A percentile compares a stretch with the other conserved stretches of the same genome.
These are phyloP conservation scores for Lophochroa leadbeateri DNA, from an alignment of 2,113 vertebrate genomes.

Conservation along the genomic window DNA sequence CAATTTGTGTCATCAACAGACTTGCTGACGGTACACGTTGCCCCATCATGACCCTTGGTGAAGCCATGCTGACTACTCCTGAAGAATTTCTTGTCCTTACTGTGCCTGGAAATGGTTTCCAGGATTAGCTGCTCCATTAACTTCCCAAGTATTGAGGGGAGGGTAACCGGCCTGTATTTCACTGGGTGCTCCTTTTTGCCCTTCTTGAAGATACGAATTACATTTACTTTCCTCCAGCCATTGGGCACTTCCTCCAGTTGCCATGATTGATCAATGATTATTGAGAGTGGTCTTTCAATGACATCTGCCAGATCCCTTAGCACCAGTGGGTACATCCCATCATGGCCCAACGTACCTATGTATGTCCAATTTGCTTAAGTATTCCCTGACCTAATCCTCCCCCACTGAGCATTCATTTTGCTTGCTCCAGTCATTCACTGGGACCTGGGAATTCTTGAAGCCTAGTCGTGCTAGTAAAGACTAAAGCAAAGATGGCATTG, in stretches of 20 bases:
- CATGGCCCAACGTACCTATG: fast-evolving
- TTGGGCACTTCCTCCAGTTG: neutral
- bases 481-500: neutral
- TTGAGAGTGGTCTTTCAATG: neutral
- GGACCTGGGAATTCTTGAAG: neutral
- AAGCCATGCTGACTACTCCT: neutral
- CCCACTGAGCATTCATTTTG: neutral
- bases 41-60: neutral
- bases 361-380: neutral
- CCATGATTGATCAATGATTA: neutral
- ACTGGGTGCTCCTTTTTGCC: neutral
- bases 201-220: neutral
- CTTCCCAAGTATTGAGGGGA: neutral
- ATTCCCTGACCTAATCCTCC: neutral
- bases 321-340: no score
- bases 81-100: neutral
- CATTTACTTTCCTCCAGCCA: neutral
- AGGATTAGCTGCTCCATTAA: neutral
- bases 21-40: neutral
- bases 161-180: neutral
- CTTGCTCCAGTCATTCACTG: fast-evolving
- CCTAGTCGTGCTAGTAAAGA: neutral
- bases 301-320: neutral
- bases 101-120: neutral
- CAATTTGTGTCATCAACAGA: neutral